These are phyloP conservation scores for Anoplophora glabripennis DNA, from an alignment of 1,140 invertebrate genomes.

Conservation along the genomic window DNA sequence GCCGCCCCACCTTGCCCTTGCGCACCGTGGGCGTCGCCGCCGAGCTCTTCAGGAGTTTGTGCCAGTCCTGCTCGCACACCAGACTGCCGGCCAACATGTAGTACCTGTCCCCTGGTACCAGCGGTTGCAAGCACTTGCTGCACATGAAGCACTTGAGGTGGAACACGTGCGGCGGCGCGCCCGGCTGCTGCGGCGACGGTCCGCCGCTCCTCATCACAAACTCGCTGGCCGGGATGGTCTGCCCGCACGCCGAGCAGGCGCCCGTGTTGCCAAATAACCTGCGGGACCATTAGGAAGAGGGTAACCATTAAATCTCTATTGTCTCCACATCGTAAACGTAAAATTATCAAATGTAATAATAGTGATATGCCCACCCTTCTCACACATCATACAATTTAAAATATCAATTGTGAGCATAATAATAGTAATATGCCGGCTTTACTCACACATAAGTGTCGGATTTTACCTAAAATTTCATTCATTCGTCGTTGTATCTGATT, in stretches of 20 bases:
- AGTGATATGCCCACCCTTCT: too few relatives aligned
- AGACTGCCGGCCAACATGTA: slow-evolving; percentile 80
- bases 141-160: slow-evolving; percentile 93
- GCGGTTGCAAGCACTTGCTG: slow-evolving; percentile 82
- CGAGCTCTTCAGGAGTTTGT: slow-evolving; percentile 79
- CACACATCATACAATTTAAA: too few relatives aligned
- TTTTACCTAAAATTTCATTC: too few relatives aligned
- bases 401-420: too few relatives aligned
- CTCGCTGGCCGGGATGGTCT: slow-evolving; percentile 86
- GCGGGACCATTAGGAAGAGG: slow-evolving; percentile 42
- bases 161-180: slow-evolving; percentile 67
- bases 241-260: slow-evolving; percentile 83
- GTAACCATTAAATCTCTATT: slow-evolving; percentile 37
- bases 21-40: slow-evolving; percentile 65
- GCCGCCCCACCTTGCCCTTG: slow-evolving; percentile 75
- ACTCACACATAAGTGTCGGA: too few relatives aligned
- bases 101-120: slow-evolving; percentile 86
- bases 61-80: slow-evolving; percentile 90
- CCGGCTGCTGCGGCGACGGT: slow-evolving; percentile 38
- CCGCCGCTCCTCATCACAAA: slow-evolving; percentile 72
- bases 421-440: too few relatives aligned
- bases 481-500: too few relatives aligned
- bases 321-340: neutral
- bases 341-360: too few relatives aligned
- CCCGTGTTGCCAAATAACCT: slow-evolving; percentile 87